Base-by-base conservation (phyloP, 2,113 vertebrate species). In the Phyllostomus hastatus region DNA sequence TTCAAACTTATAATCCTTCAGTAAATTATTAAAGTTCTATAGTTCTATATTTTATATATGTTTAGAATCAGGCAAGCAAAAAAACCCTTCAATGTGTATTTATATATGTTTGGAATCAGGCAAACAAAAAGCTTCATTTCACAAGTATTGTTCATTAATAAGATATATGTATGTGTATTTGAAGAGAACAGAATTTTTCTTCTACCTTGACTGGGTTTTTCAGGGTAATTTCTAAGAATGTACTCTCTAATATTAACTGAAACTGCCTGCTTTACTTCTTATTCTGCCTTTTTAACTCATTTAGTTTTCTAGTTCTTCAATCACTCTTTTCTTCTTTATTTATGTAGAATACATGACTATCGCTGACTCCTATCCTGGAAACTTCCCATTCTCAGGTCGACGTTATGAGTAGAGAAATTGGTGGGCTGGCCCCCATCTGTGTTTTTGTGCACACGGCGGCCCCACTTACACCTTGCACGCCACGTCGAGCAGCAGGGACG, bases 391-490 rank as follows among this genome's bases (percentile, higher is more conserved):
- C 64, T 33, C 10, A 79, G 79, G 17, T 9, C 75, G 79, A 76
- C 0, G 5, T 50, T 75, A 66, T 5, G 38, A 35, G 10, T 11
- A 43, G 52, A 59, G 81, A 88, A 46, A 28, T 8, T 5, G 2
- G 22, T 90, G 48, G 54, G 43, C 19, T 50, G 20, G 31, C 1
- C 20, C 0, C 1, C 35, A 46, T 0, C 24, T 4, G 1, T 26
- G 9, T 61, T 61, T 46, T 14, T 24, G 9, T 4, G 33, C 2
- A 5, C 11, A 1, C 2, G 10, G 31, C 0, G 7, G 12, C 0
- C 4, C 4, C 97, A 99, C 99, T 99, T 98, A 99, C 99, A 99
- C 99, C 99, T 99, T 99, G 98, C 99, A 99, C 24, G 98, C 98
- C 90, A 99, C 98, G 90, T 99, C 99, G 96, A 99, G 99, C 66